Base-by-base conservation (phyloP, 1,140 invertebrate species). In the Apis cerana region DNA sequence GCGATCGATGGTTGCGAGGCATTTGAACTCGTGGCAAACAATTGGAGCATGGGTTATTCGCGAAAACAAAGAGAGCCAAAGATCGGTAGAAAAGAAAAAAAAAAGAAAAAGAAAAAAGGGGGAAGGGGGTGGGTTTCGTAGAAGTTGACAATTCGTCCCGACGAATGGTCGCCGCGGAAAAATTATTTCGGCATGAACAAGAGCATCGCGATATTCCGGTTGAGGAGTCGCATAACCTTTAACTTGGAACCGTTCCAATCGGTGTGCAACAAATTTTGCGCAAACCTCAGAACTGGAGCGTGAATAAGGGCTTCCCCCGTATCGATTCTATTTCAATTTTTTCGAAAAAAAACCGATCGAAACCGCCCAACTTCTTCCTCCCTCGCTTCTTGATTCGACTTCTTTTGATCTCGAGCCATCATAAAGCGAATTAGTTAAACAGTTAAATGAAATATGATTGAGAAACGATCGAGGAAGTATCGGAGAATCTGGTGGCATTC, bases 231-330 rank as follows among this genome's bases (percentile, higher is more conserved):
- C 82, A 81, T 79, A 82, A 85, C 77, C 79, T 67, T 77, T 80
- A 82, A 64, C 75, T 85, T 88, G 86, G 86, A 84, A 78, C 15
- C 13, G 54, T 75, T 88, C 86, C 86, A 88, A 81, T 82, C 83
- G 43, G 58, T 58, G 56, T 43, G 86, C 52, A 72, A 88, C 87
- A 85, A 88, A 88, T 87, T 87, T 83, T 85, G 52, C 62, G 62
- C 78, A 75, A 56, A 54, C 61, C 62, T 71, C 56, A 76, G 75
- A 85, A 88, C 48, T 78, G 62, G 84, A 84, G 87, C 83, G 83
- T 87, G 82, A 85, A 62, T 72, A 87, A 81, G 61, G 67, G 71
- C 65, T 23, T 52, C 61, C 71, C 62, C 52, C 23, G 65, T 82
- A 81, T 87, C 67, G 68, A 52, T 56, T 82, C 77, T 59, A 58